Percentiles rank a stretch among this genome's conserved stretches.
These are phyloP conservation scores for Blennius ocellaris DNA, from an alignment of 2,113 vertebrate genomes.

Conservation along the genomic window DNA sequence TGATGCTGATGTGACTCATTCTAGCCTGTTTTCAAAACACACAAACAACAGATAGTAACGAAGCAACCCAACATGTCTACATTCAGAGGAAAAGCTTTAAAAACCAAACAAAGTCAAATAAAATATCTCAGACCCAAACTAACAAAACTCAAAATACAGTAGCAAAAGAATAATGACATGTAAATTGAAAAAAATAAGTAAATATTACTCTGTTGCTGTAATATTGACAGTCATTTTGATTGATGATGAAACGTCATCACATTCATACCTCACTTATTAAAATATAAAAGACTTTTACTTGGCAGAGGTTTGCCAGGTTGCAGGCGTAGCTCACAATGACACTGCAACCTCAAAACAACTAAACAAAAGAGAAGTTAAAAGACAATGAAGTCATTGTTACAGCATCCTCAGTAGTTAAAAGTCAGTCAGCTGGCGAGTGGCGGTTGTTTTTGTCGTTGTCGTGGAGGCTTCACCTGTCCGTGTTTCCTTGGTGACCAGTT, in stretches of 20 bases:
- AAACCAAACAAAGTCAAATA: slow-evolving; percentile 60
- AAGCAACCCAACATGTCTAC: slow-evolving; percentile 52
- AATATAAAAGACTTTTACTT: slow-evolving; percentile 55
- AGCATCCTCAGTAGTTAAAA: slow-evolving; percentile 56
- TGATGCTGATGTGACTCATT: slow-evolving; percentile 34
- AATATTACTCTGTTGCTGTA: slow-evolving; percentile 62
- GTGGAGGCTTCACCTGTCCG: slow-evolving; percentile 69
- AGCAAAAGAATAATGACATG: slow-evolving; percentile 62
- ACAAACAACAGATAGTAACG: slow-evolving; percentile 66
- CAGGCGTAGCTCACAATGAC: slow-evolving; percentile 46
- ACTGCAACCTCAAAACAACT: slow-evolving; percentile 63
- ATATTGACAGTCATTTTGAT: slow-evolving; percentile 45
- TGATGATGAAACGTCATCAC: slow-evolving; percentile 42
- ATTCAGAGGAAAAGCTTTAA: slow-evolving; percentile 56
- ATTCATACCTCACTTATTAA: slow-evolving; percentile 42
- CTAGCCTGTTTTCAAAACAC: slow-evolving; percentile 34
- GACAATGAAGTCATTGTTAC: slow-evolving; percentile 39
- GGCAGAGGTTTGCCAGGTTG: slow-evolving; percentile 34
- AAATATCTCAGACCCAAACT: slow-evolving; percentile 63
- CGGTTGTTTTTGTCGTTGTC: slow-evolving; percentile 28
- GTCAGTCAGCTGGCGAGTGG: slow-evolving; percentile 41
- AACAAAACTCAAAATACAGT: slow-evolving; percentile 47
- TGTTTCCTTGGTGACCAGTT: slow-evolving; percentile 65
- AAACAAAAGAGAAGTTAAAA: slow-evolving; percentile 10
- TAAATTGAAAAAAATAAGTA: slow-evolving; percentile 54